These are phyloP conservation scores for Ceyx cyanopectus DNA, from an alignment of 2,113 vertebrate species.

Conservation along the genomic window DNA sequence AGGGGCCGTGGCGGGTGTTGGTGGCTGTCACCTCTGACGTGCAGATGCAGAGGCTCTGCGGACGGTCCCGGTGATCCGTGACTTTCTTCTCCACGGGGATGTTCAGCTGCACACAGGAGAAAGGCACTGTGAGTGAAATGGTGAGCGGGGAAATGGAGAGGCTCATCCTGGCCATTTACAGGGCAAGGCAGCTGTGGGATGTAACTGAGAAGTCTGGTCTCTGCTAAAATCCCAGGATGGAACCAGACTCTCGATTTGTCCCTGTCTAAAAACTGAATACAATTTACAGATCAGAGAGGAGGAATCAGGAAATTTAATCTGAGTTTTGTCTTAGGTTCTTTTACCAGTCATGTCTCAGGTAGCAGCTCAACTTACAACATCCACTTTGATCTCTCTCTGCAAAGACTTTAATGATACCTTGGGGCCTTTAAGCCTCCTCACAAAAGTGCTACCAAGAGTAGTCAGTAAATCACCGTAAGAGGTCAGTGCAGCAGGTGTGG, in stretches of 20 bases:
- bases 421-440: neutral
- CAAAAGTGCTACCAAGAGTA: neutral
- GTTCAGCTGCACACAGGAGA: constrained; percentile 76
- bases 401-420: neutral
- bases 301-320: neutral
- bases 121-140: neutral
- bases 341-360: neutral
- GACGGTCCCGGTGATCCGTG: constrained; percentile 86
- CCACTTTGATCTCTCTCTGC: neutral
- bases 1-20: constrained; percentile 89
- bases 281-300: neutral
- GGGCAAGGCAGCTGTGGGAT: neutral
- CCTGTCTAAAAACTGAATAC: neutral
- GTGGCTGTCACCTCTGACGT: constrained; percentile 80
- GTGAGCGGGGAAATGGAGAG: neutral
- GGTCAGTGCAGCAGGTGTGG: neutral
- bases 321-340: neutral
- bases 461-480: neutral
- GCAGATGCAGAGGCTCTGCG: constrained; percentile 82
- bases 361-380: neutral
- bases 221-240: neutral
- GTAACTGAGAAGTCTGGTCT: neutral
- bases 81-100: constrained; percentile 91
- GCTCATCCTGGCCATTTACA: neutral
- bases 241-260: neutral